These are phyloP conservation scores for Phymatocera aterrima DNA, from an alignment of 2,888 invertebrate genomes.

Conservation along the genomic window DNA sequence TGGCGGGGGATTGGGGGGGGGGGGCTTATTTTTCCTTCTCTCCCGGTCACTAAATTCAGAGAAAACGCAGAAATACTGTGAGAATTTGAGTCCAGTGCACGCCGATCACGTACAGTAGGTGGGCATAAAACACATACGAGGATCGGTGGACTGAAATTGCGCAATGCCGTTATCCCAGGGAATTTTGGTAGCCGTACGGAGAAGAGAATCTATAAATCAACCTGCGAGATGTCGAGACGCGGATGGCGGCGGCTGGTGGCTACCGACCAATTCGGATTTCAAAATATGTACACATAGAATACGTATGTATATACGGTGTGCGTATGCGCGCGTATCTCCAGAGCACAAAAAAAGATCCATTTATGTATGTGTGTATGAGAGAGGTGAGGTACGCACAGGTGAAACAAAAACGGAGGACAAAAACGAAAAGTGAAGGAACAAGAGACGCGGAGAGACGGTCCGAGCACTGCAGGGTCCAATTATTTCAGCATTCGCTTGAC, in stretches of 20 bases:
- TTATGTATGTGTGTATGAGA: too few species aligned
- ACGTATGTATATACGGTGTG: background rate
- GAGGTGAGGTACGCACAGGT: background rate
- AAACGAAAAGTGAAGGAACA: background rate
- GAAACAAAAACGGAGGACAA: background rate
- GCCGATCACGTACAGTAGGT: too few species aligned
- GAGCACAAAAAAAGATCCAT: too few species aligned
- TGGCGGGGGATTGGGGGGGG: too few species aligned
- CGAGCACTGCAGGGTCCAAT: constrained; percentile 33
- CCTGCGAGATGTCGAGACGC: constrained; percentile 4
- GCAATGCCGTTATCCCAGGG: constrained; percentile 19
- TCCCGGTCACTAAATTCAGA: too few species aligned
- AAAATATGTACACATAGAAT: background rate
- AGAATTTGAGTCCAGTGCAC: too few species aligned
- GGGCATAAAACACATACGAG: too few species aligned
- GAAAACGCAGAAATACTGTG: too few species aligned
- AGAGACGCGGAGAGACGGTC: background rate
- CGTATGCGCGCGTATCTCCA: too few species aligned
- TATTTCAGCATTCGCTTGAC: constrained; percentile 43
- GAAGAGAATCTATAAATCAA: constrained; percentile 32
- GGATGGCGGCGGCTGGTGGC: too few species aligned
- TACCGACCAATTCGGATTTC: background rate
- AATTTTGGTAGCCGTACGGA: constrained; percentile 3
- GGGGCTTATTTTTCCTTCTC: too few species aligned
- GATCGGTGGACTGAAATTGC: constrained; percentile 10